Percentiles rank a stretch among this genome's conserved stretches.
Conservation (phyloP, 2,888 invertebrate species). For the Acleris sparsana region DNA sequence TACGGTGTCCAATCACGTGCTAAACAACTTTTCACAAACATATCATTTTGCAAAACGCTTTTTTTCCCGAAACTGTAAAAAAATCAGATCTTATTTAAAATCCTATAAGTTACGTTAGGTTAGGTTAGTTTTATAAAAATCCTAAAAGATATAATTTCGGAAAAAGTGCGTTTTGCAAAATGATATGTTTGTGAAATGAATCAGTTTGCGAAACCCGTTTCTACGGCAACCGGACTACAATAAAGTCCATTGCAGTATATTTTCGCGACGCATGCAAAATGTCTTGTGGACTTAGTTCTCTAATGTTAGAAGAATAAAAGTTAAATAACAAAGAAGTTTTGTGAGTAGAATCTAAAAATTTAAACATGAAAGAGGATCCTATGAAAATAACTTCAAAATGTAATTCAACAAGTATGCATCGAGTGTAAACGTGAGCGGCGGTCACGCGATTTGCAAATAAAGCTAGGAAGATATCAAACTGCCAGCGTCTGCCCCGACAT, state of each 20-base stretch:
- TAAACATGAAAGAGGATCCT: conserved; percentile 41
- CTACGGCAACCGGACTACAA: background rate
- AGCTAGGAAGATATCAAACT: conserved; percentile 76
- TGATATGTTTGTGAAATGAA: no score
- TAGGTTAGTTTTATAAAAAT: no score
- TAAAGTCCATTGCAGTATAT: background rate
- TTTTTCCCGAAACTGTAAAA: no score
- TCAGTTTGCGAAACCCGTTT: background rate
- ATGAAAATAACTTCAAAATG: conserved; percentile 50
- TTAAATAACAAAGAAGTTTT: background rate
- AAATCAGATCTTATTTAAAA: no score
- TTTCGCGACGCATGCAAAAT: conserved; percentile 10
- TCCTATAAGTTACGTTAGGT: no score
- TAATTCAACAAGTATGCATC: conserved; percentile 74
- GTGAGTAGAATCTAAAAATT: background rate
- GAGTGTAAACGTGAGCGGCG: conserved; percentile 58
- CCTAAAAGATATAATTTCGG: no score
- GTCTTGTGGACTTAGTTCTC: conserved; percentile 2
- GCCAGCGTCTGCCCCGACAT: conserved; percentile 62
- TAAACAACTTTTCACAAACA: no score
- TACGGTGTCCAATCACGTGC: background rate
- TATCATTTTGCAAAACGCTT: no score
- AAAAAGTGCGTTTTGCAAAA: no score
- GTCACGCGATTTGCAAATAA: conserved; percentile 81
- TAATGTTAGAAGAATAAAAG: conserved; percentile 3